Evolutionary conservation across 2,888 invertebrate species (phyloP).

Genomic region (Philereme transversata): DNA sequence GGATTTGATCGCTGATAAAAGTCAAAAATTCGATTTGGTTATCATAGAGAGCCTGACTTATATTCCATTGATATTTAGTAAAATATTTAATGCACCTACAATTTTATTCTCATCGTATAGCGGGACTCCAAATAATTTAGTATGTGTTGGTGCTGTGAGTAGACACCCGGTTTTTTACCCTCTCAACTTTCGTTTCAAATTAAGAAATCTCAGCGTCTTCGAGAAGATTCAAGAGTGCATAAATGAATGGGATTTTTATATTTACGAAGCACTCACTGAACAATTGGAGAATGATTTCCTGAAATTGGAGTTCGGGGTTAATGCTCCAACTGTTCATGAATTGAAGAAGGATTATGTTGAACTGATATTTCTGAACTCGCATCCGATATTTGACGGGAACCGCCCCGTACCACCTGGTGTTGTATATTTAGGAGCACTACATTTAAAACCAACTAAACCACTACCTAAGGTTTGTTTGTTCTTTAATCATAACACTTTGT

Average conservation of each 20-base stretch:
- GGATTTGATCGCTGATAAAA: conserved; percentile 40
- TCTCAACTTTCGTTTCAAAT: conserved; percentile 34
- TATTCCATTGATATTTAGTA: conserved; percentile 39
- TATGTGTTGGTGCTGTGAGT: conserved; percentile 40
- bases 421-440: conserved; percentile 45
- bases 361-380: conserved; percentile 46
- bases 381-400: conserved; percentile 47
- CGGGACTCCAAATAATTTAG: conserved; percentile 38
- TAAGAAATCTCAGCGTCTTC: conserved; percentile 31
- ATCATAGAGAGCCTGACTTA: conserved; percentile 42
- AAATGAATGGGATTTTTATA: conserved; percentile 36
- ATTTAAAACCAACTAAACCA: conserved; percentile 43
- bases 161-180: conserved; percentile 44
- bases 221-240: conserved; percentile 39
- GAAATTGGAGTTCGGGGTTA: conserved; percentile 41
- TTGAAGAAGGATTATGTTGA: conserved; percentile 43
- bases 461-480: conserved; percentile 32
- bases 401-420: conserved; percentile 51
- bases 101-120: conserved; percentile 44
- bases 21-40: conserved; percentile 48
- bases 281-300: conserved; percentile 38
- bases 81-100: conserved; percentile 45
- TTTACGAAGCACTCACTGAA: conserved; percentile 18
- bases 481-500: too few species aligned
- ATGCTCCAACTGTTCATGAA: conserved; percentile 42